These are phyloP conservation scores for Atta texana DNA, from an alignment of 1,140 invertebrate genomes.

Conservation along the genomic window DNA sequence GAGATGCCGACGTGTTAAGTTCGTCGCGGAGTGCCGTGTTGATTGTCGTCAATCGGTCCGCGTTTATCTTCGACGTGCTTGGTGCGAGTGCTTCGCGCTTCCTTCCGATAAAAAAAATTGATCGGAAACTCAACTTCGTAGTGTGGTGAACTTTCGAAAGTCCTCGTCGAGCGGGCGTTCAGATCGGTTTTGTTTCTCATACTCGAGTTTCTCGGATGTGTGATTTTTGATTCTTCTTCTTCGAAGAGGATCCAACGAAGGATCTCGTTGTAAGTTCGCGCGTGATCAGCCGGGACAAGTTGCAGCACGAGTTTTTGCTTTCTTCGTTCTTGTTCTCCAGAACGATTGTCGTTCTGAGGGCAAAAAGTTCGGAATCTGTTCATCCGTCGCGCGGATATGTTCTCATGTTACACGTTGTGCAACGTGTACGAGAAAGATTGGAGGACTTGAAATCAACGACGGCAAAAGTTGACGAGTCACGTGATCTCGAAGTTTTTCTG, in stretches of 20 bases:
- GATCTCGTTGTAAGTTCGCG: slow-evolving; percentile 46
- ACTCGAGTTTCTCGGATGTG: slow-evolving; percentile 46
- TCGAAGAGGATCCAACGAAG: neutral
- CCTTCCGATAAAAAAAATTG: neutral
- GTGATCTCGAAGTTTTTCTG: slow-evolving; percentile 45
- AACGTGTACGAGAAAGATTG: slow-evolving; percentile 28
- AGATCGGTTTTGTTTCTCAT: slow-evolving; percentile 2
- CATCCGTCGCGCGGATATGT: slow-evolving; percentile 5
- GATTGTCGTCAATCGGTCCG: slow-evolving; percentile 63
- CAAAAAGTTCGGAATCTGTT: slow-evolving; percentile 41
- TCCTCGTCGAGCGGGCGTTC: neutral
- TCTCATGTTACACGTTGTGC: slow-evolving; percentile 24
- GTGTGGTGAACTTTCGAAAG: neutral
- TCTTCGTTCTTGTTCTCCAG: slow-evolving; percentile 23
- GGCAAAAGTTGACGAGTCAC: slow-evolving; percentile 22
- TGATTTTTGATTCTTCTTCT: slow-evolving; percentile 16
- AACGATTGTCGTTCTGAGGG: slow-evolving; percentile 21
- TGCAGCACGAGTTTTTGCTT: slow-evolving; percentile 41
- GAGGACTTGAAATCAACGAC: slow-evolving; percentile 36
- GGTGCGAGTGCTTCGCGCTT: slow-evolving; percentile 50
- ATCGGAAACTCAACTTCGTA: neutral
- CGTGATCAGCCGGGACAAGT: slow-evolving; percentile 43
- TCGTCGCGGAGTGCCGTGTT: slow-evolving; percentile 61
- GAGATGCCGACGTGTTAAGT: slow-evolving; percentile 72
- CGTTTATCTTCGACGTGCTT: neutral